These are phyloP conservation scores for Tachystola acroxantha DNA, from an alignment of 2,888 invertebrate species.

Conservation along the genomic window DNA sequence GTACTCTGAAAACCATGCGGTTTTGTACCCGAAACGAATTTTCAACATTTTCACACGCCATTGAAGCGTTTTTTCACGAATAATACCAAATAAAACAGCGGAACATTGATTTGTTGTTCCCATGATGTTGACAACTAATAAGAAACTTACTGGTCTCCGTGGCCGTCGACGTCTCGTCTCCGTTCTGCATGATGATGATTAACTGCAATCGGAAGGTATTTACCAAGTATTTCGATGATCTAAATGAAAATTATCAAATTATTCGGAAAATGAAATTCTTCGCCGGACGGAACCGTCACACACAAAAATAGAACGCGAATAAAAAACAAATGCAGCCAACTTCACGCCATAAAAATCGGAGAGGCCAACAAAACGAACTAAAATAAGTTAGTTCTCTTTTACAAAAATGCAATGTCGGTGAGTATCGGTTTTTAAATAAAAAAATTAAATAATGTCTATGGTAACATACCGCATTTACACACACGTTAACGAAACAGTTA, in stretches of 20 bases:
- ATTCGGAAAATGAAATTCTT: conserved; percentile 55
- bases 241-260: conserved; percentile 60
- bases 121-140: conserved; percentile 53
- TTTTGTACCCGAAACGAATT: conserved; percentile 13
- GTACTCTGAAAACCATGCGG: conserved; percentile 48
- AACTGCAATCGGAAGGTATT: conserved; percentile 57
- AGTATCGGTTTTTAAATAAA: not conserved
- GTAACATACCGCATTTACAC: too few species aligned
- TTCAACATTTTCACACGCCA: conserved; percentile 17
- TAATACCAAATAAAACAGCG: conserved; percentile 48
- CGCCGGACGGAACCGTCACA: conserved; percentile 71
- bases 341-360: conserved; percentile 29
- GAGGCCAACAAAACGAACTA: conserved; percentile 22
- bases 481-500: too few species aligned
- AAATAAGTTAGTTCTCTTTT: not conserved
- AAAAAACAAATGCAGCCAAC: conserved; percentile 70
- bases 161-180: conserved; percentile 58
- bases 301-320: conserved; percentile 78
- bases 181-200: conserved; percentile 69
- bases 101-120: conserved; percentile 47
- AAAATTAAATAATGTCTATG: too few species aligned
- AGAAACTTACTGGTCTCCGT: conserved; percentile 60
- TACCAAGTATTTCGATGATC: conserved; percentile 42
- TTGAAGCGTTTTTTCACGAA: conserved; percentile 25
- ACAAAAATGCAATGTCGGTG: too few species aligned